A percentile compares a stretch with the other conserved stretches of the same genome.
Evolutionary conservation across 2,888 invertebrate species (phyloP).

Genomic region (Thecophora atra): DNA sequence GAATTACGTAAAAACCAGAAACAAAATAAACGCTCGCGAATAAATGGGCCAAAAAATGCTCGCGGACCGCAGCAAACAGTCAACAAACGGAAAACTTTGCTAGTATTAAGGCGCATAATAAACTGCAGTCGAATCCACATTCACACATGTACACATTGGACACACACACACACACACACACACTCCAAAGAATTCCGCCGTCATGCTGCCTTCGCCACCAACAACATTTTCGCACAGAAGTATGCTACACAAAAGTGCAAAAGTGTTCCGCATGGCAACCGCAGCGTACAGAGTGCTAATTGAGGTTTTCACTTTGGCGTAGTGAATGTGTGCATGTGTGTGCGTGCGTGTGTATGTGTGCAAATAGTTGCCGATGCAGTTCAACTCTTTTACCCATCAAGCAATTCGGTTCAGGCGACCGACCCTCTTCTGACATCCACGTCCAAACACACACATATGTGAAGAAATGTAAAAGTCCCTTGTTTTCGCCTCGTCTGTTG

Average conservation of each 20-base stretch:
- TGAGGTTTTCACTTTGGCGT: constrained; percentile 2
- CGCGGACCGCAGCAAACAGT: not conserved
- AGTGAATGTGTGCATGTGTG: not conserved
- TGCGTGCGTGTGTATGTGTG: not conserved
- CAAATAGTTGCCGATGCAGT: constrained; percentile 6
- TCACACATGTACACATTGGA: not conserved
- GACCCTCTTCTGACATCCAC: not conserved
- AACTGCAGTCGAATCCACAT: not conserved
- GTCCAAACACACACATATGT: not conserved
- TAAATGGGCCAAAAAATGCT: not conserved
- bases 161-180: not conserved
- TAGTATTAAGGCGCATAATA: not conserved
- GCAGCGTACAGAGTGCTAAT: constrained; percentile 30
- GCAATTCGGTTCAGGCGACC: not conserved
- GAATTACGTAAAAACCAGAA: too few relatives aligned
- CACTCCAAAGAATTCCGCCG: not conserved
- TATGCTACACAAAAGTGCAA: constrained; percentile 3
- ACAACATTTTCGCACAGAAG: not conserved
- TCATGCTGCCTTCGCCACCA: not conserved
- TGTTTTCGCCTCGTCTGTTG: not conserved
- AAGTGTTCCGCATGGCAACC: constrained; percentile 27
- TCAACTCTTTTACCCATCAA: not conserved
- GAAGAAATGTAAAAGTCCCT: not conserved
- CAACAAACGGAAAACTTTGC: not conserved
- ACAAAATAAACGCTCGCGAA: too few relatives aligned